Conservation (phyloP, 2,888 invertebrate genomes). For the Bellardia pandia region DNA sequence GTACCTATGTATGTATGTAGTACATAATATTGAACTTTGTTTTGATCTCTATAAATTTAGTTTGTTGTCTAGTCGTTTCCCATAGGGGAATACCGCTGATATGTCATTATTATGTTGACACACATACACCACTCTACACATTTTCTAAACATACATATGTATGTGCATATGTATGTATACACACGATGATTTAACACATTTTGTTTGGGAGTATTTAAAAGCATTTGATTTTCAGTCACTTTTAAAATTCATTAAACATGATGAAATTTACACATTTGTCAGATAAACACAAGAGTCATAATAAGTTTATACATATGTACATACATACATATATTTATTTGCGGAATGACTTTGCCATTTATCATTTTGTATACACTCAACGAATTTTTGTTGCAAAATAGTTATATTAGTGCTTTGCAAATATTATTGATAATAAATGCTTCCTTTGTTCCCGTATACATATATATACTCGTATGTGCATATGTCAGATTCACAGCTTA, state of each 20-base stretch:
- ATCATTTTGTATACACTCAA: not conserved
- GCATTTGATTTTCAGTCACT: not conserved
- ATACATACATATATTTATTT: not conserved
- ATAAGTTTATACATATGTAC: not conserved
- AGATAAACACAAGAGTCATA: conserved; percentile 3
- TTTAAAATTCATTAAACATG: not conserved
- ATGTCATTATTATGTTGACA: conserved; percentile 1
- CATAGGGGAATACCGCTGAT: conserved; percentile 1
- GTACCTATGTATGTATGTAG: not conserved
- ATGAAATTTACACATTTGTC: conserved; percentile 9
- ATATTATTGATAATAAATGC: not conserved
- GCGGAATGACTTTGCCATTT: conserved; percentile 9
- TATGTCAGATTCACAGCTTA: no score
- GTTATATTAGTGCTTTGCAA: no score
- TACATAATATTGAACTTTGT: not conserved
- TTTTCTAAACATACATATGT: not conserved
- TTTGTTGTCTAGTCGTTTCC: not conserved
- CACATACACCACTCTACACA: conserved; percentile 1
- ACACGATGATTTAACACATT: not conserved
- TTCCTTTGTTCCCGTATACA: no score
- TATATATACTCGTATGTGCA: no score
- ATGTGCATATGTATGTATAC: not conserved
- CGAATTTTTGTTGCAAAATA: not conserved
- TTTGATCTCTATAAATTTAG: not conserved
- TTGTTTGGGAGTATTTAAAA: not conserved